Evolutionary conservation across 2,113 vertebrate genomes (phyloP).

Genomic region (Salvator merianae): DNA sequence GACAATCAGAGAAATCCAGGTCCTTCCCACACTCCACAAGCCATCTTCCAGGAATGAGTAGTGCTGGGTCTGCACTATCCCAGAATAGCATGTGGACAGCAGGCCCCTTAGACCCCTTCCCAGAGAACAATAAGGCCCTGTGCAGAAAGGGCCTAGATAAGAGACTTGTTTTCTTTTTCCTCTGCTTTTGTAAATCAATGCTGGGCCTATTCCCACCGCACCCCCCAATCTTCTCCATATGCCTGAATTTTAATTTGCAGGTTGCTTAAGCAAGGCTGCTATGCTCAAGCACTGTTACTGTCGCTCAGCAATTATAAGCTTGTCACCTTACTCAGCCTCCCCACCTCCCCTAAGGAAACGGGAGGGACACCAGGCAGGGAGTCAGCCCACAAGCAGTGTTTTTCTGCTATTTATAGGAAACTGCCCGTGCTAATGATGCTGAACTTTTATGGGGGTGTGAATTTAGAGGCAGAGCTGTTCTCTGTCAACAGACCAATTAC

Average conservation of each 20-base stretch:
- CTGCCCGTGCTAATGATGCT: constrained; percentile 61
- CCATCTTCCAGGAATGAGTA: not conserved
- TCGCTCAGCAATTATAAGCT: constrained; percentile 24
- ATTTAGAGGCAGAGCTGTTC: constrained; percentile 49
- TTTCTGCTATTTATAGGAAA: constrained; percentile 57
- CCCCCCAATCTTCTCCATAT: not conserved
- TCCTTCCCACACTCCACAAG: not conserved
- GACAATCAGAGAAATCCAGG: not conserved
- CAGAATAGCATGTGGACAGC: no score
- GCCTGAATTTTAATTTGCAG: constrained; percentile 8
- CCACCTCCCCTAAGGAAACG: not conserved
- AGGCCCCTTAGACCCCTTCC: no score
- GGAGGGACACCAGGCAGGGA: not conserved
- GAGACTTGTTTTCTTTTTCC: not conserved
- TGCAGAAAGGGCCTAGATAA: not conserved
- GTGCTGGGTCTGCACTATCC: no score
- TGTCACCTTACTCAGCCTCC: not conserved
- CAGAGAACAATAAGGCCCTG: no score
- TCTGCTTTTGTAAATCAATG: not conserved
- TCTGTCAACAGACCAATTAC: constrained; percentile 74
- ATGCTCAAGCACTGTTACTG: not conserved
- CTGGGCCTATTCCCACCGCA: not conserved
- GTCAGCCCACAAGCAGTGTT: not conserved
- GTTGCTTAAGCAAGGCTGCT: not conserved
- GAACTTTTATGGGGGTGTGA: constrained; percentile 45